Conservation (phyloP, 2,888 invertebrate genomes). For the Spodoptera littoralis region DNA sequence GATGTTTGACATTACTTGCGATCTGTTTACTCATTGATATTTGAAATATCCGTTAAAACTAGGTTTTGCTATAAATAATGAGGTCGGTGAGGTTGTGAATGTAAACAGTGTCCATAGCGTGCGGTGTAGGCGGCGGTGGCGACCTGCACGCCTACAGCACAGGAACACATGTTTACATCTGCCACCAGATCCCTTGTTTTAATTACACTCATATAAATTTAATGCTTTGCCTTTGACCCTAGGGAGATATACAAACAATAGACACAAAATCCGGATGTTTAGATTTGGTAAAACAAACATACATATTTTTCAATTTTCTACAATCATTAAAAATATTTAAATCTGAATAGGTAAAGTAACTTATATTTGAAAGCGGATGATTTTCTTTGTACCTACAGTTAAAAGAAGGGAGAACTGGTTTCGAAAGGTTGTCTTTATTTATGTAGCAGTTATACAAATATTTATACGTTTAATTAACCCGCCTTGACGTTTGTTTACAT, state of each 20-base stretch:
- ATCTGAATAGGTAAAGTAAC: background rate
- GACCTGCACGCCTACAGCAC: conserved; percentile 80
- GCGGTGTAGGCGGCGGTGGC: conserved; percentile 72
- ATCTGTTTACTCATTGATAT: conserved; percentile 10
- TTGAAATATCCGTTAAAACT: conserved; percentile 34
- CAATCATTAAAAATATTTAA: background rate
- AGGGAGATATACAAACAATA: conserved; percentile 33
- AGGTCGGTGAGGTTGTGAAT: conserved; percentile 69
- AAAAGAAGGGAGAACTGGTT: conserved; percentile 63
- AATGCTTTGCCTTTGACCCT: conserved; percentile 40
- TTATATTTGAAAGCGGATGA: conserved; percentile 46
- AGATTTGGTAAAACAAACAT: conserved; percentile 1
- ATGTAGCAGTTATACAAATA: conserved; percentile 51
- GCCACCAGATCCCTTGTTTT: conserved; percentile 69
- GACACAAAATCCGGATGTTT: conserved; percentile 20
- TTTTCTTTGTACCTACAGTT: conserved; percentile 50
- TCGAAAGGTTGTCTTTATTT: conserved; percentile 60
- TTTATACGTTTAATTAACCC: conserved; percentile 40
- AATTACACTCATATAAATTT: conserved; percentile 59
- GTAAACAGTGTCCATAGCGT: conserved; percentile 69
- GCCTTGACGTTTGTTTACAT: conserved; percentile 37
- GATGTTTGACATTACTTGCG: conserved; percentile 14
- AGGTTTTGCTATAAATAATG: conserved; percentile 70
- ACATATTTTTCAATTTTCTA: conserved; percentile 1
- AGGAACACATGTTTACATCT: conserved; percentile 83